Percentiles rank a stretch among this genome's conserved stretches.
Conservation (phyloP, 2,797 vertebrate species). For the Mus minutoides region DNA sequence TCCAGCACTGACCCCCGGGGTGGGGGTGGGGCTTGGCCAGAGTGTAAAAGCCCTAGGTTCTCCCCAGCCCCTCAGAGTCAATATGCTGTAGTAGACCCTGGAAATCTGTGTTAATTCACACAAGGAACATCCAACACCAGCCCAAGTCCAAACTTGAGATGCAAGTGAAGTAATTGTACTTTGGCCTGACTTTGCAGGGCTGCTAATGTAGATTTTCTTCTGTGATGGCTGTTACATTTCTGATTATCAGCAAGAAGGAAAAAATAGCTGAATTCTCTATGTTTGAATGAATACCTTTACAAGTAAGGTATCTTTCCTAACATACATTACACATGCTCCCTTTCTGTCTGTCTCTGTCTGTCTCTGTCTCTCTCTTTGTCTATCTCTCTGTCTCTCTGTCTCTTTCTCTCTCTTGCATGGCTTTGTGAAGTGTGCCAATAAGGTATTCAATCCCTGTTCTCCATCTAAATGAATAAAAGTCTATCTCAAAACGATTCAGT, state of each 20-base stretch:
- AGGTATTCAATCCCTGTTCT: not conserved
- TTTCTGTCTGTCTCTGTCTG: not conserved
- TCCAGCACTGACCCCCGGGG: not conserved
- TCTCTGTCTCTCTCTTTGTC: not conserved
- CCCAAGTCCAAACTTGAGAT: not conserved
- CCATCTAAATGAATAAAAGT: not conserved
- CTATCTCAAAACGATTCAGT: not conserved
- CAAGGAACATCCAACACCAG: not conserved
- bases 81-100: not conserved
- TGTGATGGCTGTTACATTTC: not conserved
- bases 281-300: constrained; percentile 3
- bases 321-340: not conserved
- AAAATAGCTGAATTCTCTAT: not conserved
- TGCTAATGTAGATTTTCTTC: not conserved
- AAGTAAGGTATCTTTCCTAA: not conserved
- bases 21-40: not conserved
- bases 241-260: not conserved
- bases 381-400: no score
- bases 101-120: not conserved
- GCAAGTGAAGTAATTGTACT: not conserved
- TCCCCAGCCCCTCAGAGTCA: not conserved
- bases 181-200: not conserved
- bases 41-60: not conserved
- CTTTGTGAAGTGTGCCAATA: not conserved
- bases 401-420: not conserved